phyloP scores from a whole-genome alignment of 2,797 vertebrate genomes.

The Todus mexicanus region DNA sequence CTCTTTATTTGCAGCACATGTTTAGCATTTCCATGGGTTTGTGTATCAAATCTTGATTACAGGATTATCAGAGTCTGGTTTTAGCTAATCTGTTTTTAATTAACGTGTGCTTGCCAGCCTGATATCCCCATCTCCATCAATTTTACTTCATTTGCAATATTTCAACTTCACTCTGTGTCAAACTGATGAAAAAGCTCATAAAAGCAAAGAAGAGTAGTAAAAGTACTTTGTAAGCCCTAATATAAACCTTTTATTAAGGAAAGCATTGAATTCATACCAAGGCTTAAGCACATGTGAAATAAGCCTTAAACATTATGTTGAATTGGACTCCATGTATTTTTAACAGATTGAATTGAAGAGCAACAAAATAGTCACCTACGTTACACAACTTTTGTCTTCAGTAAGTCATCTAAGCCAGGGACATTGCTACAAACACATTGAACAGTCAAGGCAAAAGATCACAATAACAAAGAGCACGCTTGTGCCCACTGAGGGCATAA shows the following conservation, averaged over 20 bases:
- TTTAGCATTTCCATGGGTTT: slow-evolving; percentile 39
- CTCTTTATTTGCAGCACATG: slow-evolving; percentile 55
- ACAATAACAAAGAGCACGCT: neutral
- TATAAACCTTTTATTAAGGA: slow-evolving; percentile 47
- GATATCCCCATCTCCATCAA: neutral
- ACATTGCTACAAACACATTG: neutral
- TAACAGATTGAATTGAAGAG: slow-evolving; percentile 20
- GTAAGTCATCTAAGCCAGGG: neutral
- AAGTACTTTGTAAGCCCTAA: slow-evolving; percentile 16
- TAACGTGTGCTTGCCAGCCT: slow-evolving; percentile 16
- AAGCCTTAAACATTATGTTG: slow-evolving; percentile 26
- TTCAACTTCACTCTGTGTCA: slow-evolving; percentile 4
- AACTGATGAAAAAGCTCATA: neutral
- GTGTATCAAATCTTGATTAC: slow-evolving; percentile 41
- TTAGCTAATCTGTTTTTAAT: slow-evolving; percentile 58
- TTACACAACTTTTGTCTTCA: neutral
- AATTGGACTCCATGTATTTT: slow-evolving; percentile 25
- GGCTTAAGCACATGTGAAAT: slow-evolving; percentile 48
- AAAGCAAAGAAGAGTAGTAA: neutral
- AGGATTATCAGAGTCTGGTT: slow-evolving; percentile 37
- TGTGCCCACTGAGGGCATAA: neutral
- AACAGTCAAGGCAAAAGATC: neutral
- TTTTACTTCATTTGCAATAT: slow-evolving; percentile 25
- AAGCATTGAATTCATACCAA: slow-evolving; percentile 42
- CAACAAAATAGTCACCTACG: neutral